Base-by-base conservation (phyloP, 2,113 vertebrate species). In the Platichthys flesus region DNA sequence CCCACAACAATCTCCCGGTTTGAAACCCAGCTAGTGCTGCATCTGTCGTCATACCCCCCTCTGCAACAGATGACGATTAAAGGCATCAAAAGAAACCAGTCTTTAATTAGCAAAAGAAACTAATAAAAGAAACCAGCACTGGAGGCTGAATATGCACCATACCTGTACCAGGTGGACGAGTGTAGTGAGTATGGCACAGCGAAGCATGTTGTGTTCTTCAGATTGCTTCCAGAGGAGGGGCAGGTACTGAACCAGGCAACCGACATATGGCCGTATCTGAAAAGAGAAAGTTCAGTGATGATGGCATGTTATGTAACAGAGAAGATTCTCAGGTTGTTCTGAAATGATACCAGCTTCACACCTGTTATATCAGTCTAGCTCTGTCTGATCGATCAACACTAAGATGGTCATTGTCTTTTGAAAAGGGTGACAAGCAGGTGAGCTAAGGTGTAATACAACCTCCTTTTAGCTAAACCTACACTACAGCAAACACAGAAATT, bases 211-310 rank as follows among this genome's bases (percentile, higher is more conserved):
- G 89, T 99, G 98, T 72, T 99, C 98, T 89, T 99, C 98, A 20
- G 97, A 98, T 78, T 99, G 98, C 88, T 98, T 99, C 98, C 98
- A 99, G 67, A 99, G 96, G 2, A 98, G 93, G 8, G 98, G 98
- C 71, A 99, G 93, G 90, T 99, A 99, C 73, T 99, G 98, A 74
- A 99, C 95, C 88, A 99, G 91, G 60, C 97, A 98, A 65, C 95
- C 98, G 2, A 97, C 96, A 1, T 98, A 96, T 0, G 97, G 98
- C 13, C 95, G 94, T 87, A 99, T 98, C 97, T 99, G 52, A 75
- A 12, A 24, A 71, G 24, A 45, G 12, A 24, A 68, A 31, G 5
- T 45, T 14, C 68, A 24, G 51, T 21, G 18, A 18, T 7, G 71
- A 21, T 12, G 42, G 13, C 14, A 68, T 42, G 16, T 31, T 67